Conservation (phyloP, 2,113 vertebrate species). For the Acinonyx jubatus region DNA sequence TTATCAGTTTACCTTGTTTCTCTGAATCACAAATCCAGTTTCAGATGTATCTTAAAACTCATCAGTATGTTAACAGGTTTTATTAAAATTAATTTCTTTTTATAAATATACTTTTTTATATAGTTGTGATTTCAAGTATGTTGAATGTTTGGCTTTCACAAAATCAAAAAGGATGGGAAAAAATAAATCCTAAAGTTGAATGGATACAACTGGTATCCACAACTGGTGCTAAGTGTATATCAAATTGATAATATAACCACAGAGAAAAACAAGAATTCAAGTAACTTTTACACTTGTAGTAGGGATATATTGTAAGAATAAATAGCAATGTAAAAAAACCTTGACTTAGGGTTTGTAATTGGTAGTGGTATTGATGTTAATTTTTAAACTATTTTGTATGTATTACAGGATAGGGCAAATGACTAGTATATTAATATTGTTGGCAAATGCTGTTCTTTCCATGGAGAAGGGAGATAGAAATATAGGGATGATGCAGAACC, state of each 20-base stretch:
- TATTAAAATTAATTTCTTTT: conserved; percentile 10
- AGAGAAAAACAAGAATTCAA: neutral
- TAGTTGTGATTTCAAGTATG: neutral
- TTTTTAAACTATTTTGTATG: neutral
- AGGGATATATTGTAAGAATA: neutral
- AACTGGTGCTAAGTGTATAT: neutral
- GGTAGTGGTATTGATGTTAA: neutral
- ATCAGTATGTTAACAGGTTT: neutral
- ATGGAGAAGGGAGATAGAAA: neutral
- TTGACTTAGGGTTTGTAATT: neutral
- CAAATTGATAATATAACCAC: neutral
- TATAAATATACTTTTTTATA: neutral
- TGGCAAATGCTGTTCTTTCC: neutral
- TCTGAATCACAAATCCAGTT: conserved; percentile 6
- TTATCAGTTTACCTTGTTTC: neutral
- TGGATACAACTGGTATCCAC: neutral
- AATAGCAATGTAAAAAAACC: neutral
- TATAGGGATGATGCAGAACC: neutral
- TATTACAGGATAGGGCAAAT: neutral
- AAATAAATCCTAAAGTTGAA: neutral
- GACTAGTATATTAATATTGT: neutral
- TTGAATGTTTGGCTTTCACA: conserved; percentile 33
- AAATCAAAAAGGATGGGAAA: neutral
- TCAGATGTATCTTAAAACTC: neutral
- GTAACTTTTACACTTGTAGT: neutral